Conservation (phyloP, 2,797 vertebrate genomes). For the Danio tinwini region DNA sequence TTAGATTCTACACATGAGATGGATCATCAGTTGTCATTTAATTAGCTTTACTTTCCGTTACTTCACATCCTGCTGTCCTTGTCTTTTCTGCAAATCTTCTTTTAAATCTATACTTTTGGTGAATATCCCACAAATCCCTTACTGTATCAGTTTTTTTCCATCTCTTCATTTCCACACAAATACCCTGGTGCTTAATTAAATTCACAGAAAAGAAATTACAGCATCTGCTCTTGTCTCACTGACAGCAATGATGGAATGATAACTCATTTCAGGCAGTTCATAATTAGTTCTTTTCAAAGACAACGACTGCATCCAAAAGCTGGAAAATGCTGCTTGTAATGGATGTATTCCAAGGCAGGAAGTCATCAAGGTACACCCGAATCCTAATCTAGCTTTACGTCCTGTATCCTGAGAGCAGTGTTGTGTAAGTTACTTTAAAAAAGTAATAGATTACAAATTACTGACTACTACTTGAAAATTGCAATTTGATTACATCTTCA, state of each 20-base stretch:
- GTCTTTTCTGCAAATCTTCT: not conserved
- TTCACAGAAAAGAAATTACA: not conserved
- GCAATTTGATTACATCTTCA: too few species aligned
- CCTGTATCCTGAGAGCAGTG: too few species aligned
- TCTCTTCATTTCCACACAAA: constrained; percentile 3
- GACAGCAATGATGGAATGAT: not conserved
- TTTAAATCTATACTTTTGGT: not conserved
- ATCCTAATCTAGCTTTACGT: too few species aligned
- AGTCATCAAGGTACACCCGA: too few species aligned
- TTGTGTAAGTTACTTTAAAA: too few species aligned
- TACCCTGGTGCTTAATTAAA: not conserved
- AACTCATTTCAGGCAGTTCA: too few species aligned
- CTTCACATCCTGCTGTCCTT: not conserved
- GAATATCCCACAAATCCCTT: not conserved
- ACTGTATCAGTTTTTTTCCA: not conserved
- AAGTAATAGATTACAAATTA: too few species aligned
- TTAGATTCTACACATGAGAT: not conserved
- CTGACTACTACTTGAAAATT: too few species aligned
- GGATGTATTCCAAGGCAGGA: too few species aligned
- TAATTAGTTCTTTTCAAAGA: too few species aligned
- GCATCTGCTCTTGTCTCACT: not conserved
- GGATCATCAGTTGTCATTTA: not conserved
- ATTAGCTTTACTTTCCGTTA: not conserved
- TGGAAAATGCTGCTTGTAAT: too few species aligned
- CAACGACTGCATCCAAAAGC: too few species aligned